Base-by-base conservation (phyloP, 2,797 vertebrate genomes). In the Parauchenoglanis punctatus region DNA sequence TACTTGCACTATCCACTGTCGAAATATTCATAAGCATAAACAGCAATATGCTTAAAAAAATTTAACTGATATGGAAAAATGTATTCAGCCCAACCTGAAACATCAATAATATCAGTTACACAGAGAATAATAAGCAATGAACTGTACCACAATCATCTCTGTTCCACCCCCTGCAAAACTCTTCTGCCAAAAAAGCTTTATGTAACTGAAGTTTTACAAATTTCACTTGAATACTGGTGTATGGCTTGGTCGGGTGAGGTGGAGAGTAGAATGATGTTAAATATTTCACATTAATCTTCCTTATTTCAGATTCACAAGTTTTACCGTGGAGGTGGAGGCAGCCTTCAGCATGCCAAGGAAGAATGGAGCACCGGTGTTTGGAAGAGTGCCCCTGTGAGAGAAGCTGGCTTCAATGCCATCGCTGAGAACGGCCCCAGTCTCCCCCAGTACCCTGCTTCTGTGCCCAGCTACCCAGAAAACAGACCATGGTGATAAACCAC, bases 311-410 rank as follows among this genome's bases (percentile, higher is more conserved):
- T 99, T 44, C 98, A 99, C 92, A 95, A 95, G 88, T 90, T 98
- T 90, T 99, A 99, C 92, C 97, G 97, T 1, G 97, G 97, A 0
- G 95, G 92, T 0, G 98, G 97, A 0, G 98, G 98, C n/a, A 99
- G 97, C 90, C 91, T 99, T 84, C 92, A 96, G 92, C 97, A 96
- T 49, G 98, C 98, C 11, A 97, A 98, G 93, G 96, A 98, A 0
- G 98, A 99, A 92, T 99, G 98, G 98, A 96, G 92, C 91, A 94
- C 94, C 0, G 98, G 98, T 0, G 0, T 92, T 0, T 99, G 98
- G 98, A 97, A 96, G 91, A 96, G 93, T 5, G 96, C 98, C 0
- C 94, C 97, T 0, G 96, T 95, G 58, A 96, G 96, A 83, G 96
- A 98, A 82, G 97, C 96, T 0, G 97, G 96, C 68, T 97, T 96